Base-by-base conservation (phyloP, 2,797 vertebrate genomes). In the Neoniphon sammara region DNA sequence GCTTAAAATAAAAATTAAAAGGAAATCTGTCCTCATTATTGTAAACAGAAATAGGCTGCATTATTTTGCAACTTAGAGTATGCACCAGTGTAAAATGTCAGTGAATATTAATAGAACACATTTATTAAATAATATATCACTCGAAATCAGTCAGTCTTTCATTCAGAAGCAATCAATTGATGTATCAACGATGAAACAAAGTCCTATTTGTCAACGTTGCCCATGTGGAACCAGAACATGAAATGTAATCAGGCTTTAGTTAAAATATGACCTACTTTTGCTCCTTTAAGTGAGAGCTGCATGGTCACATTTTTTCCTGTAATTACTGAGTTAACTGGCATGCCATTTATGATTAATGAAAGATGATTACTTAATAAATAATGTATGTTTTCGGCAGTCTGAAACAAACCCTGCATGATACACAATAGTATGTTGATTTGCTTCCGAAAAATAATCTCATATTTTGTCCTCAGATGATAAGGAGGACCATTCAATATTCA, bases 301-400 rank as follows among this genome's bases (percentile, higher is more conserved):
- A 36, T 81, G 88, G 85, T 84, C 85, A 85, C 77, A 83, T 58
- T 87, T 83, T 85, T 17, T 80, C 76, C 88, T 85, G 80, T 90
- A 89, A 92, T 93, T 92, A 92, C 83, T 23, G 75, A 86, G 72
- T 89, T 89, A 91, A 91, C 89, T 76, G 83, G 77, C 77, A 82
- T 80, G 83, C 80, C 83, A 74, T 81, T 62, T 68, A 77, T 91
- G 89, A 92, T 91, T 92, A 91, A 92, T 91, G 90, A 77, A 76
- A 66, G 78, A 87, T 90, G 52, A 91, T 92, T 90, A 64, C 74
- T 70, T 81, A 71, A 87, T 91, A 87, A 88, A 91, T 88, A 84
- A 89, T 84, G 64, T 55, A 84, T 77, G 75, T 77, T 82, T 76
- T 62, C 77, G 67, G 57, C 68, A 46, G 72, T 61, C 30, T 44